Percentiles rank a stretch among this genome's conserved stretches.
These are phyloP conservation scores for Pangasius mekongensis DNA, from an alignment of 2,797 vertebrate species.

Conservation along the genomic window DNA sequence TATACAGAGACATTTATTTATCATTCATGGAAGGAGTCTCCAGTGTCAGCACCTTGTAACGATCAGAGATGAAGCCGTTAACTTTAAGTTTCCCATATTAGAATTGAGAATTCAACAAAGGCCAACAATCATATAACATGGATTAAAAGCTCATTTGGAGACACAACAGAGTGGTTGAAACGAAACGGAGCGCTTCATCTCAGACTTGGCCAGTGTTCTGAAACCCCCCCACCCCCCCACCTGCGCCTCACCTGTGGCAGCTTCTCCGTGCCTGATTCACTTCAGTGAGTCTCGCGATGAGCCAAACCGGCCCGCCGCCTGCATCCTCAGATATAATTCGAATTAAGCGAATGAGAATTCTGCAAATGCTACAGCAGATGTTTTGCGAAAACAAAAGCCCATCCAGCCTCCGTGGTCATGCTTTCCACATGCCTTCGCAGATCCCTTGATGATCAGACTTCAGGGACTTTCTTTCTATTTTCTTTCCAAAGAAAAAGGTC, in stretches of 20 bases:
- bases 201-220: conserved; percentile 5
- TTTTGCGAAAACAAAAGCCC: conserved; percentile 2
- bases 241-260: conserved; percentile 20
- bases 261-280: background rate
- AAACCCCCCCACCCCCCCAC: too few relatives aligned
- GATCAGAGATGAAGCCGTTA: background rate
- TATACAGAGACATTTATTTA: background rate
- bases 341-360: conserved; percentile 1
- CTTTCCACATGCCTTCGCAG: background rate
- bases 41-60: background rate
- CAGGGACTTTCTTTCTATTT: background rate
- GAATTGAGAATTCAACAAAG: background rate
- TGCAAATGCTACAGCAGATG: background rate
- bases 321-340: conserved; percentile 27
- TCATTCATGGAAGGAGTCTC: background rate
- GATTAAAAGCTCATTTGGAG: background rate
- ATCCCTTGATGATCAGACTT: background rate
- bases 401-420: background rate
- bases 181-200: background rate
- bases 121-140: too few relatives aligned
- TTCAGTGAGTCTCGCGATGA: background rate
- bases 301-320: background rate
- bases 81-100: background rate
- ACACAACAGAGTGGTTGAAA: background rate
- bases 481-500: conserved; percentile 19